Percentiles rank a stretch among this genome's conserved stretches.
These are phyloP conservation scores for Lacanobia wlatinum DNA, from an alignment of 2,888 invertebrate genomes.

Conservation along the genomic window DNA sequence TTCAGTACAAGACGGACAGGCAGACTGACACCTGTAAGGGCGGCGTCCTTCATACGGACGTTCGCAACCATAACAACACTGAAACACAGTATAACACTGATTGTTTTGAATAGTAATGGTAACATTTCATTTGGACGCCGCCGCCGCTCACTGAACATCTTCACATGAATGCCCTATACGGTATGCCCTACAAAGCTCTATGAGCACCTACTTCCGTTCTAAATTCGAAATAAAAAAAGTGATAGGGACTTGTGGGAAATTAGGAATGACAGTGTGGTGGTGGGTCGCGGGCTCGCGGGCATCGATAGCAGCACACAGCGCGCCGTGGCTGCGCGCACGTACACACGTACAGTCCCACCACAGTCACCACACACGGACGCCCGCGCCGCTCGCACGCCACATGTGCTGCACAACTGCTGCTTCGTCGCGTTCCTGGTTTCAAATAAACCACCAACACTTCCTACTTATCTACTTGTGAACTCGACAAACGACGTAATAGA, in stretches of 20 bases:
- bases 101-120: no score
- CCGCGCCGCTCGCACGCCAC: conserved; percentile 14
- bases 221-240: neutral
- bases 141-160: neutral
- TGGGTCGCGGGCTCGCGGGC: neutral
- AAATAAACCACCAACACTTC: conserved; percentile 31
- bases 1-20: no score
- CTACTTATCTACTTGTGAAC: conserved; percentile 4
- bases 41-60: no score
- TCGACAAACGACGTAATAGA: no score
- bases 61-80: no score
- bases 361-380: no score
- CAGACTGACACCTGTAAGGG: no score
- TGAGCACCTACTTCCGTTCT: neutral
- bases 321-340: neutral
- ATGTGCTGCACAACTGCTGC: conserved; percentile 56
- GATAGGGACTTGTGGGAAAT: neutral
- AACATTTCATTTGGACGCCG: neutral
- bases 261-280: neutral
- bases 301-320: neutral
- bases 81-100: no score
- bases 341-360: neutral
- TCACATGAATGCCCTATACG: neutral
- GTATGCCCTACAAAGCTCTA: neutral
- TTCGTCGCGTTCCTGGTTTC: conserved; percentile 17